phyloP scores from a whole-genome alignment of 2,113 vertebrate species.

The Myiozetetes cayanensis region DNA sequence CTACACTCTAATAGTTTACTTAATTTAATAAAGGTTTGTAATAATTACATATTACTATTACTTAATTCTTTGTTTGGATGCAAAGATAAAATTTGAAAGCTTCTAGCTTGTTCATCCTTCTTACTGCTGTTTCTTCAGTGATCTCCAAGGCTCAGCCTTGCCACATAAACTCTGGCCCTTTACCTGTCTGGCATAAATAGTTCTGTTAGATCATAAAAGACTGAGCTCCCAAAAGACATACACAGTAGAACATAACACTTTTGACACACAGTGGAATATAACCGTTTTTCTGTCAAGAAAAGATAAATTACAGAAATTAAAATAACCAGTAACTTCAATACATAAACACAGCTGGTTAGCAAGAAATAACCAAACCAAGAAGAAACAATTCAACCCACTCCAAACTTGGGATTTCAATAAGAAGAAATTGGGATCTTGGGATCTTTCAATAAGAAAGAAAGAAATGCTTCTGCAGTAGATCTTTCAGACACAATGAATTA shows the following conservation, averaged over 20 bases:
- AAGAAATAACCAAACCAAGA: neutral
- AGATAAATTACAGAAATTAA: neutral
- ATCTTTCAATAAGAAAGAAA: neutral
- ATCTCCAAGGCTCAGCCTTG: neutral
- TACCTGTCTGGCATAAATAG: neutral
- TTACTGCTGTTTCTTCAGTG: neutral
- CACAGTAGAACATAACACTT: neutral
- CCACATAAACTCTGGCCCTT: neutral
- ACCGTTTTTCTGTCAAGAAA: neutral
- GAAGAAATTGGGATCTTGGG: too few relatives aligned
- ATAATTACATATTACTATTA: neutral
- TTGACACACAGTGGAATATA: neutral
- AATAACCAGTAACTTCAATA: neutral
- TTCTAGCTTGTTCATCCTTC: neutral
- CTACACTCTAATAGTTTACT: neutral
- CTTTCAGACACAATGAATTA: neutral
- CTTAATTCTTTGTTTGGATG: neutral
- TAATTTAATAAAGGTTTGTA: neutral
- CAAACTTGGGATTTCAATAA: neutral
- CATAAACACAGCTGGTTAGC: neutral
- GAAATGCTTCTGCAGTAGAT: neutral
- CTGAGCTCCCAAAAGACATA: neutral
- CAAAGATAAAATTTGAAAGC: neutral
- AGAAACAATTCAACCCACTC: neutral
- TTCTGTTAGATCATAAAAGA: neutral